Conservation (phyloP, 2,888 invertebrate species). For the Crocallis elinguaria region DNA sequence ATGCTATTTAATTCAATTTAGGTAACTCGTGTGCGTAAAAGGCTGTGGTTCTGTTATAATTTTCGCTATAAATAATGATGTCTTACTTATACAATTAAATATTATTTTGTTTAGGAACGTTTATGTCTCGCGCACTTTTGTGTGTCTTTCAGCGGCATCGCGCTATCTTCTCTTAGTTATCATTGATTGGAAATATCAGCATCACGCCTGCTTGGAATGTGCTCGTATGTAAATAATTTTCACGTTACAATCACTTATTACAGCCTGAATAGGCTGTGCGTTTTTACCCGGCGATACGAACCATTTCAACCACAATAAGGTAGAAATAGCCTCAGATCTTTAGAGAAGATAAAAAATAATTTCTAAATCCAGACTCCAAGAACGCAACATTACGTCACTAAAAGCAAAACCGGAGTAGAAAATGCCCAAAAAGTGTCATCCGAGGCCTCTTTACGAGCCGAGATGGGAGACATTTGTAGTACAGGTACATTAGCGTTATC, state of each 20-base stretch:
- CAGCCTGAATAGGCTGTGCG: no score
- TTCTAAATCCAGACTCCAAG: background rate
- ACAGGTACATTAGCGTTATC: constrained; percentile 46
- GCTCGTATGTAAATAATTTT: no score
- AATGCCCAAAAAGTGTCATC: constrained; percentile 9
- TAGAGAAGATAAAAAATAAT: background rate
- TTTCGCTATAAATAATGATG: background rate
- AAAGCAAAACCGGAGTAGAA: constrained; percentile 19
- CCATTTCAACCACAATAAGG: no score
- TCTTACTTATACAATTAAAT: background rate
- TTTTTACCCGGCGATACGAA: no score
- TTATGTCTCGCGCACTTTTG: background rate
- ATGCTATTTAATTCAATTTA: background rate
- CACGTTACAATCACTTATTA: no score
- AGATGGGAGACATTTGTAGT: constrained; percentile 44
- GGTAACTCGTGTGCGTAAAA: background rate
- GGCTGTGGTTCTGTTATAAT: constrained; percentile 3
- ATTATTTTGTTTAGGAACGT: background rate
- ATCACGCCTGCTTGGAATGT: no score
- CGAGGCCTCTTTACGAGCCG: constrained; percentile 12
- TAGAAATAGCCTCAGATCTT: no score
- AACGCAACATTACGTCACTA: constrained; percentile 16
- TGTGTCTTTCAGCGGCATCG: no score
- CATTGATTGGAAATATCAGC: no score
- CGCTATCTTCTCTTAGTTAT: no score